Evolutionary conservation across 2,113 vertebrate species (phyloP).

Genomic region (Cryptotis parvus): DNA sequence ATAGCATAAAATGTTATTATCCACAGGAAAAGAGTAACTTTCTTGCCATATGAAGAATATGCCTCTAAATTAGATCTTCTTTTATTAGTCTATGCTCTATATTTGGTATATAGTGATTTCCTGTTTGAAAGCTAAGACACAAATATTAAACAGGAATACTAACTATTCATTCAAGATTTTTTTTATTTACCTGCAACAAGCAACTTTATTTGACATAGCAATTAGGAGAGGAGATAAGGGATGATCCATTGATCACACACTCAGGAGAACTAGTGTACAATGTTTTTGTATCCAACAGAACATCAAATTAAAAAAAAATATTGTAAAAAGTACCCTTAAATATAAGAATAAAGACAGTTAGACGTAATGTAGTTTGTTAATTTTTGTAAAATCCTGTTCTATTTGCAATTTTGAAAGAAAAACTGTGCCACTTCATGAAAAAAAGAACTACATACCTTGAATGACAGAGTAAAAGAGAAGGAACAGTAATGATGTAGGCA

Average conservation of each 20-base stretch:
- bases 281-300: conserved; percentile 28
- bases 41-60: neutral
- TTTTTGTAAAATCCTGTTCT: neutral
- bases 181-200: conserved; percentile 65
- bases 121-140: conserved; percentile 42
- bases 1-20: neutral
- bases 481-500: conserved; percentile 22
- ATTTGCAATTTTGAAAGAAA: neutral
- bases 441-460: neutral
- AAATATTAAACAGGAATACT: conserved; percentile 44
- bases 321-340: conserved; percentile 3
- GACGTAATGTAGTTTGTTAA: neutral
- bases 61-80: neutral
- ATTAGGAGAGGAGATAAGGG: conserved; percentile 62
- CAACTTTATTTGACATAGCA: conserved; percentile 53
- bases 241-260: conserved; percentile 70
- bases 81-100: neutral
- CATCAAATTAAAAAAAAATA: neutral
- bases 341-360: conserved; percentile 49
- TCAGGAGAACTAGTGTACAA: conserved; percentile 51
- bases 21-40: neutral
- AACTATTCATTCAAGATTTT: conserved; percentile 59
- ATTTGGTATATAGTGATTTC: neutral
- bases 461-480: neutral
- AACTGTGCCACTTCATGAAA: too few species aligned